These are phyloP conservation scores for Eumeta japonica DNA, from an alignment of 1,140 invertebrate genomes.

Conservation along the genomic window DNA sequence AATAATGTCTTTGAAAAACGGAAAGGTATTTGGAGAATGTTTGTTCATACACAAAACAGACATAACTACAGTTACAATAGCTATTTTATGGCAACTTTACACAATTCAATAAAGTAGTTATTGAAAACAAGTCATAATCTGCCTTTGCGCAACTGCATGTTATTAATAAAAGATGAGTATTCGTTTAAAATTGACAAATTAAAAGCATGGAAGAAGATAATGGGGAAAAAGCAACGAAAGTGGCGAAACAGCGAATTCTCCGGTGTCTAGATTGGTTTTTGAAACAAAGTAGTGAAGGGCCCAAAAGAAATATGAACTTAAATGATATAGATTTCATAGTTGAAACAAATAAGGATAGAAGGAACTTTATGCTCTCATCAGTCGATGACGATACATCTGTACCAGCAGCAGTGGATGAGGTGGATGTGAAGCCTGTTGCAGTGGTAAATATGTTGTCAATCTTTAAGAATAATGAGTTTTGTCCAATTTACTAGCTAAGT, in stretches of 20 bases:
- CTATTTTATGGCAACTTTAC: too few relatives aligned
- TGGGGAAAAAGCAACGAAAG: not conserved
- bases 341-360: constrained; percentile 32
- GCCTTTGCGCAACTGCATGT: not conserved
- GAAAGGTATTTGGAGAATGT: too few relatives aligned
- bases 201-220: not conserved
- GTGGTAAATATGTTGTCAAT: constrained; percentile 21
- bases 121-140: not conserved
- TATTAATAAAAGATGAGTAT: not conserved
- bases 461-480: not conserved
- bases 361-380: constrained; percentile 31
- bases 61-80: too few relatives aligned
- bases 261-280: constrained; percentile 34
- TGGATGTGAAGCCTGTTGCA: constrained; percentile 20
- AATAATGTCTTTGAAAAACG: too few relatives aligned
- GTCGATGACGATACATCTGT: constrained; percentile 34
- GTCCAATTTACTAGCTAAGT: too few relatives aligned
- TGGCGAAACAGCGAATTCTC: constrained; percentile 5
- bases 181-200: not conserved
- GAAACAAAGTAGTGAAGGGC: constrained; percentile 29
- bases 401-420: constrained; percentile 30
- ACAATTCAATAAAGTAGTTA: too few relatives aligned
- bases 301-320: constrained; percentile 31
- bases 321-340: constrained; percentile 40
- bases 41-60: too few relatives aligned